A percentile compares a stretch with the other conserved stretches of the same genome.
Evolutionary conservation across 2,797 vertebrate species (phyloP).

Genomic region (Benthosema pterotum): DNA sequence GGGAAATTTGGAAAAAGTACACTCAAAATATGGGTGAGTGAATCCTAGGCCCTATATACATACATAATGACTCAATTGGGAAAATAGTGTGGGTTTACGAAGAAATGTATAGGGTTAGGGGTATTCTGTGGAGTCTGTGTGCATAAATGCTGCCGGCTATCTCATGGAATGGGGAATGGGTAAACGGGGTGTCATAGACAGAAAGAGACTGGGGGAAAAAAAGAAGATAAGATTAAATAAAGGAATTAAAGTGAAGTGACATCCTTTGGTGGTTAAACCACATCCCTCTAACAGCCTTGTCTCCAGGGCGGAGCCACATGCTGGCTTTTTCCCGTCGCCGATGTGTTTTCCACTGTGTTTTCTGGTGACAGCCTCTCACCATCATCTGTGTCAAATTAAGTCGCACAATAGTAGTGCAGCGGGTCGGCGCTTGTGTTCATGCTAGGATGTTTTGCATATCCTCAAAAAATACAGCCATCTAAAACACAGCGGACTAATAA

Average conservation of each 20-base stretch:
- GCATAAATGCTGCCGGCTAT: background rate
- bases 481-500: constrained; percentile 62
- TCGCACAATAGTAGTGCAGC: constrained; percentile 63
- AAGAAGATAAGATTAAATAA: constrained; percentile 7
- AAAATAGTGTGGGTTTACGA: background rate
- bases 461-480: constrained; percentile 67
- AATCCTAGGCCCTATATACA: no score
- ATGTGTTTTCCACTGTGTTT: constrained; percentile 66
- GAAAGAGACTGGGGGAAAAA: no score
- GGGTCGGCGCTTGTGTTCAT: constrained; percentile 56
- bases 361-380: constrained; percentile 69
- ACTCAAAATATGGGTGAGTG: no score
- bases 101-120: background rate
- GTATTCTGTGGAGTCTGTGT: no score
- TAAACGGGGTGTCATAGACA: constrained; percentile 15
- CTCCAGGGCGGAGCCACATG: constrained; percentile 62
- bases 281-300: constrained; percentile 72
- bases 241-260: constrained; percentile 46
- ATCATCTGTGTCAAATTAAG: constrained; percentile 77
- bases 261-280: constrained; percentile 60
- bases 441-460: constrained; percentile 74
- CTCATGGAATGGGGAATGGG: constrained; percentile 30
- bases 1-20: no score
- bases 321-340: constrained; percentile 69
- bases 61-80: no score